Conservation (phyloP, 2,797 vertebrate genomes). For the Triplophysa yarkandensis region DNA sequence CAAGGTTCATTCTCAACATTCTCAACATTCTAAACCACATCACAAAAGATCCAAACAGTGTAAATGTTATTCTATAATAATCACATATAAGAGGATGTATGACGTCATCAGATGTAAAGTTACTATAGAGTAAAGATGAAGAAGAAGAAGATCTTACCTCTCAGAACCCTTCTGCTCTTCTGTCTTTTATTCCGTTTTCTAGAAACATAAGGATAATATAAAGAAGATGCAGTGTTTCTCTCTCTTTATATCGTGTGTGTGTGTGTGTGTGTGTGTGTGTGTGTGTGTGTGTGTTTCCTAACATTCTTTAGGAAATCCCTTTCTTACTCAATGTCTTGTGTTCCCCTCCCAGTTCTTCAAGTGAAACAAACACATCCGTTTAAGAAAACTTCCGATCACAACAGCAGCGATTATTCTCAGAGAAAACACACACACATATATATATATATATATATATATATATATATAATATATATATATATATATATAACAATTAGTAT, state of each 20-base stretch:
- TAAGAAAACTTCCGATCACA: too few relatives aligned
- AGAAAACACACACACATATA: too few relatives aligned
- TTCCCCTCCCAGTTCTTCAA: conserved; percentile 4
- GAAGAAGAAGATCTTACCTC: conserved; percentile 2
- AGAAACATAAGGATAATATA: background rate
- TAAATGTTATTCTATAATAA: background rate
- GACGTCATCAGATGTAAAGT: too few relatives aligned
- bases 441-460: too few relatives aligned
- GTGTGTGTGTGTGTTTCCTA: conserved; percentile 6
- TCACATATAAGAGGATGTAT: too few relatives aligned
- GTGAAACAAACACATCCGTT: background rate
- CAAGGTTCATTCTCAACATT: background rate
- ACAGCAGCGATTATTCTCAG: too few relatives aligned
- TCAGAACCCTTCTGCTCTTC: background rate
- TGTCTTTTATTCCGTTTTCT: background rate
- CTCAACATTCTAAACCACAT: background rate
- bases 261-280: too few relatives aligned
- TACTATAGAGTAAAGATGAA: too few relatives aligned
- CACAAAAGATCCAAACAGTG: background rate
- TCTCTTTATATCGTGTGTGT: background rate
- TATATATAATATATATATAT: too few relatives aligned
- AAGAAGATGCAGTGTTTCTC: background rate
- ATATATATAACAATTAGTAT: too few relatives aligned
- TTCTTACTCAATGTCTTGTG: background rate
- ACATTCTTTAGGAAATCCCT: conserved; percentile 20